Evolutionary conservation across 2,888 invertebrate species (phyloP).

Genomic region (Alcis repandata): DNA sequence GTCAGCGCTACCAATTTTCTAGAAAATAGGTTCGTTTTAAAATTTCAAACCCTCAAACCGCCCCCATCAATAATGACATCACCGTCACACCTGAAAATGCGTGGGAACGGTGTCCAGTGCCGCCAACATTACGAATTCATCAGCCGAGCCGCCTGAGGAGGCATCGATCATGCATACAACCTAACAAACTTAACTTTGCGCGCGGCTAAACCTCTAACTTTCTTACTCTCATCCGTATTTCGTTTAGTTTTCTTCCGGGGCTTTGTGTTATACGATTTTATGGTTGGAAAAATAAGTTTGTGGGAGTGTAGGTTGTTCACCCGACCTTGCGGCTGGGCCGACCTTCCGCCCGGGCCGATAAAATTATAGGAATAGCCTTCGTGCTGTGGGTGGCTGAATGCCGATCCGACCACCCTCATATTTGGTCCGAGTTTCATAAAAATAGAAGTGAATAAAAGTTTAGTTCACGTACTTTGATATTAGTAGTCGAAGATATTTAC

Average conservation of each 20-base stretch:
- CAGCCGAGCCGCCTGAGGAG: slow-evolving; percentile 36
- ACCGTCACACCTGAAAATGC: slow-evolving; percentile 35
- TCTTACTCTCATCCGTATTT: slow-evolving; percentile 12
- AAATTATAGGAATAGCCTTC: slow-evolving; percentile 45
- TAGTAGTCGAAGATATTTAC: no score
- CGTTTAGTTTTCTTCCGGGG: slow-evolving; percentile 18
- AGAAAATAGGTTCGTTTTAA: slow-evolving; percentile 20
- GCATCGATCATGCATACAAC: slow-evolving; percentile 66
- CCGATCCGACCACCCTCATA: slow-evolving; percentile 3
- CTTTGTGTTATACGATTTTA: slow-evolving; percentile 18
- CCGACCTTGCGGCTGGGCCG: slow-evolving; percentile 50
- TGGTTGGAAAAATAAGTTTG: slow-evolving; percentile 32
- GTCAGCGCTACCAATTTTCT: slow-evolving; percentile 17
- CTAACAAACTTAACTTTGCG: slow-evolving; percentile 37
- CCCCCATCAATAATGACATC: slow-evolving; percentile 40
- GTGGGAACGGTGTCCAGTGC: slow-evolving; percentile 49
- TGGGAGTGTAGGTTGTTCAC: slow-evolving; percentile 49
- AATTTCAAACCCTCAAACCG: slow-evolving; percentile 25
- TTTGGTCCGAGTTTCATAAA: slow-evolving; percentile 14
- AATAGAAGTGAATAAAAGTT: neutral
- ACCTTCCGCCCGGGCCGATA: slow-evolving; percentile 38
- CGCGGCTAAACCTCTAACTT: slow-evolving; percentile 16
- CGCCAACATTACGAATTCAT: slow-evolving; percentile 58
- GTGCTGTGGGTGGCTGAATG: slow-evolving; percentile 25
- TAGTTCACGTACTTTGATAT: neutral